These are phyloP conservation scores for Pluvianellus socialis DNA, from an alignment of 2,113 vertebrate species.

Conservation along the genomic window DNA sequence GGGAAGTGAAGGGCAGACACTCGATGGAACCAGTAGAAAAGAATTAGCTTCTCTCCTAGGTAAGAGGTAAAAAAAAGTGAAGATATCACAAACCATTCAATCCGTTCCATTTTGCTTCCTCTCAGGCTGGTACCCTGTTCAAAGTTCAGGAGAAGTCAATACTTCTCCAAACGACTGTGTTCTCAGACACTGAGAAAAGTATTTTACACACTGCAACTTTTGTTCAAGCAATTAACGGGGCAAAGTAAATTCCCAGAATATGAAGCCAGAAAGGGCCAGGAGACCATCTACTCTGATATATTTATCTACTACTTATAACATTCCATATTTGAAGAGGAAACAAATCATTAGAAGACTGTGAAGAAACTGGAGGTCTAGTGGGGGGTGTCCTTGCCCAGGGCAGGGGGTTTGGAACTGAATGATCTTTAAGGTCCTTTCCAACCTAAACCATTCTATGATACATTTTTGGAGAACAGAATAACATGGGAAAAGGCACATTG, in stretches of 20 bases:
- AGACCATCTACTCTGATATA: neutral
- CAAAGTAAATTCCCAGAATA: neutral
- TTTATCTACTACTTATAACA: neutral
- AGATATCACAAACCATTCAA: neutral
- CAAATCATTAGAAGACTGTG: neutral
- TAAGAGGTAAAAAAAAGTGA: neutral
- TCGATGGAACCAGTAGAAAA: neutral
- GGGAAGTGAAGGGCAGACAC: neutral
- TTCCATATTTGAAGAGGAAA: neutral
- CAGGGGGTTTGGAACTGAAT: too few relatives aligned
- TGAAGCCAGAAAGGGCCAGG: neutral
- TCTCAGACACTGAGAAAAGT: neutral
- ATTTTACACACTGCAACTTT: neutral
- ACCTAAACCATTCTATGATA: too few relatives aligned
- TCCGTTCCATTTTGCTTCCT: neutral
- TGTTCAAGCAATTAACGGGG: neutral
- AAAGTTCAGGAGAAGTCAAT: neutral
- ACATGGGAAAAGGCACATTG: neutral
- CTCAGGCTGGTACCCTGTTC: neutral
- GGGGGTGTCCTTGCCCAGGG: too few relatives aligned
- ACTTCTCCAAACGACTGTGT: neutral
- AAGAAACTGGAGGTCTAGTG: neutral
- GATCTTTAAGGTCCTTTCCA: too few relatives aligned
- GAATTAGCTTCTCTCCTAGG: neutral
- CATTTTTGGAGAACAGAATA: neutral